These are phyloP conservation scores for Datnioides undecimradiatus DNA, from an alignment of 2,113 vertebrate genomes.

Conservation along the genomic window DNA sequence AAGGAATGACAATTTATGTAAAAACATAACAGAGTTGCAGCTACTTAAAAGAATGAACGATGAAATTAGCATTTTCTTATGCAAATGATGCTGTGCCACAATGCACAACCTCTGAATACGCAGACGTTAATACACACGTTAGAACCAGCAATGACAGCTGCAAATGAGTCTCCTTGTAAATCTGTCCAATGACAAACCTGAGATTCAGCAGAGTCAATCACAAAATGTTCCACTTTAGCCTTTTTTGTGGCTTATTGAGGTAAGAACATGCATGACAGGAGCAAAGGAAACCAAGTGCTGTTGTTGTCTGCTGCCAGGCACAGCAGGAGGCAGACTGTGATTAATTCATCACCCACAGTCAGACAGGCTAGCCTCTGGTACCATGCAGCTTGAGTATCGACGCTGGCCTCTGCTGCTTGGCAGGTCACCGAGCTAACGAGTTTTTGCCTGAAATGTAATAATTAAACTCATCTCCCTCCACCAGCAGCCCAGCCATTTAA, in stretches of 20 bases:
- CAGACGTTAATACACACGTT: neutral
- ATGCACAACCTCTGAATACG: constrained; percentile 37
- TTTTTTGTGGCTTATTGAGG: constrained; percentile 14
- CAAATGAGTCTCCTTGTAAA: constrained; percentile 39
- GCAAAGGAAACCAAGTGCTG: constrained; percentile 29
- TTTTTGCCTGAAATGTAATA: constrained; percentile 66
- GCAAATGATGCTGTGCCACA: constrained; percentile 42
- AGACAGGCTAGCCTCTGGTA: constrained; percentile 42
- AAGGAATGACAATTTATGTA: constrained; percentile 67
- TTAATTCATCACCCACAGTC: constrained; percentile 59
- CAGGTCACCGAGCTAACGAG: constrained; percentile 67
- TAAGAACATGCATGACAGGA: constrained; percentile 19
- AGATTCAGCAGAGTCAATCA: neutral
- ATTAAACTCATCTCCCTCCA: constrained; percentile 59
- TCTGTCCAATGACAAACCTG: constrained; percentile 31
- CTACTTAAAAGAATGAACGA: constrained; percentile 35
- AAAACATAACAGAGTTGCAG: constrained; percentile 47
- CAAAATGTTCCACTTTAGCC: constrained; percentile 21
- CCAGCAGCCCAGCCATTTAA: constrained; percentile 38
- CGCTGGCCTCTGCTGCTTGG: constrained; percentile 48
- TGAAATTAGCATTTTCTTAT: constrained; percentile 56
- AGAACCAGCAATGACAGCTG: neutral
- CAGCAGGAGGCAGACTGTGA: constrained; percentile 41
- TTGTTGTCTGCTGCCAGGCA: constrained; percentile 30
- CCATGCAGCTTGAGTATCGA: constrained; percentile 50